Percentiles rank a stretch among this genome's conserved stretches.
Conservation (phyloP, 2,888 invertebrate species). For the Julus scandinavius region DNA sequence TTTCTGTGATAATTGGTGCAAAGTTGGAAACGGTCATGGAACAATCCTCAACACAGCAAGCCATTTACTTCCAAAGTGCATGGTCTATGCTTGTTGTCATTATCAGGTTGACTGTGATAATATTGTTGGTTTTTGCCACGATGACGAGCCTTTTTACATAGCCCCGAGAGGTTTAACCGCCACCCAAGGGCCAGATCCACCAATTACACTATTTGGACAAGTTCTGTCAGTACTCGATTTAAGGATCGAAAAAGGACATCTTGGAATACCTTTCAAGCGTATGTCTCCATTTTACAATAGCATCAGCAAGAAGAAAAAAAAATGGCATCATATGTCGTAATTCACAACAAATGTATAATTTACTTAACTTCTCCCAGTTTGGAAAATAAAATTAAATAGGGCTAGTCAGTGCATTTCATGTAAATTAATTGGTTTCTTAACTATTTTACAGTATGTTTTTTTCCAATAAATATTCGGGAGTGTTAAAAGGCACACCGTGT, state of each 20-base stretch:
- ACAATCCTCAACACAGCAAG: not conserved
- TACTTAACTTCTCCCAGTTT: not conserved
- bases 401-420: constrained; percentile 45
- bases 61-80: not conserved
- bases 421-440: constrained; percentile 47
- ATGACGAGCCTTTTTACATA: not conserved
- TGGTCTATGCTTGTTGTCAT: not conserved
- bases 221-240: not conserved
- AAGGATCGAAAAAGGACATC: not conserved
- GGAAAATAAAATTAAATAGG: constrained; percentile 30
- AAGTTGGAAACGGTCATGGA: constrained; percentile 6
- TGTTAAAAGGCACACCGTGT: too few species aligned
- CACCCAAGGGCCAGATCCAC: not conserved
- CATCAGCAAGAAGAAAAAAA: not conserved
- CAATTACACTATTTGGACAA: not conserved
- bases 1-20: constrained; percentile 47
- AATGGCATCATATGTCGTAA: not conserved
- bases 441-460: constrained; percentile 22
- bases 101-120: constrained; percentile 14
- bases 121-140: constrained; percentile 9
- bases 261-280: not conserved
- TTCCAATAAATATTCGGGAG: constrained; percentile 7
- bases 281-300: constrained; percentile 13
- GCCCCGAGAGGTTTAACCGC: not conserved
- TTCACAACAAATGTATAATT: not conserved